These are phyloP conservation scores for Popillia japonica DNA, from an alignment of 1,140 invertebrate genomes.

Conservation along the genomic window DNA sequence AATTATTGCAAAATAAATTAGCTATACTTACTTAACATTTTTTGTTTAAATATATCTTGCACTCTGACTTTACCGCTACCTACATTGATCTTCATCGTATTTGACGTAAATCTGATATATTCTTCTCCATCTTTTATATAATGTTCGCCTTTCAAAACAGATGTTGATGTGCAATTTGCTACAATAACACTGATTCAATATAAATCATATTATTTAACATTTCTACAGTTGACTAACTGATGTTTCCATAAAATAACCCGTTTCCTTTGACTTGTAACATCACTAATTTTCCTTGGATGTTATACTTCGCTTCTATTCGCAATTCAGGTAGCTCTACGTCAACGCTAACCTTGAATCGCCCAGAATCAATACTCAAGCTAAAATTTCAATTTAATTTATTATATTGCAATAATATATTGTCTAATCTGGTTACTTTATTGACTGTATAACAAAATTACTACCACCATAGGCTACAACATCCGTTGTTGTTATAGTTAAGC, in stretches of 20 bases:
- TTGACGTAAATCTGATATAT: conserved; percentile 64
- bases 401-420: background rate
- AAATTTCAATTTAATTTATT: background rate
- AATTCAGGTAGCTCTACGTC: conserved; percentile 67
- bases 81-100: conserved; percentile 66
- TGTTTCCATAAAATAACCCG: conserved; percentile 69
- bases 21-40: conserved; percentile 60
- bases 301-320: conserved; percentile 67
- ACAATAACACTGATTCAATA: conserved; percentile 49
- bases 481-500: conserved; percentile 64
- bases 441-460: conserved; percentile 67
- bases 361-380: conserved; percentile 62
- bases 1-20: too few relatives aligned
- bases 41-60: conserved; percentile 72
- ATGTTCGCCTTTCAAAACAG: conserved; percentile 62
- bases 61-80: conserved; percentile 67
- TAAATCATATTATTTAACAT: conserved; percentile 52
- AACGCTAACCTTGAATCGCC: conserved; percentile 61
- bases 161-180: conserved; percentile 66
- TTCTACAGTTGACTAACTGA: conserved; percentile 67
- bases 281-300: conserved; percentile 68
- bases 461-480: conserved; percentile 68
- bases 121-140: conserved; percentile 62
- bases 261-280: conserved; percentile 69
- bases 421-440: conserved; percentile 63